These are phyloP conservation scores for Archips crataeganus DNA, from an alignment of 2,888 invertebrate genomes.

Conservation along the genomic window DNA sequence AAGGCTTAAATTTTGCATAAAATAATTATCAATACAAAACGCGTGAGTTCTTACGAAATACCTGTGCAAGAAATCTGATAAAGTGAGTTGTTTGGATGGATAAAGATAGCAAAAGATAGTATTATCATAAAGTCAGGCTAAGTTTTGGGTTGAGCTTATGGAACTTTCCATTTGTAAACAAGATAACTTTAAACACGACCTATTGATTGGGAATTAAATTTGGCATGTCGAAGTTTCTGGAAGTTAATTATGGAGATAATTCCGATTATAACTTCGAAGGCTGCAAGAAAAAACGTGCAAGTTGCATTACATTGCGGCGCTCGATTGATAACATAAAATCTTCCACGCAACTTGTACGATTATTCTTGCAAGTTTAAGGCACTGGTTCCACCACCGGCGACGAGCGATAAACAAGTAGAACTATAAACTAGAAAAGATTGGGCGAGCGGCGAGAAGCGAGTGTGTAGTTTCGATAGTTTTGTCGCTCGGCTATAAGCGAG, in stretches of 20 bases:
- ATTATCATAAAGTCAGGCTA: background rate
- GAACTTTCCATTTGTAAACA: constrained; percentile 10
- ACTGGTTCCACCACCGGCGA: too few species aligned
- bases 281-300: too few species aligned
- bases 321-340: too few species aligned
- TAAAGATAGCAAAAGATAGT: background rate
- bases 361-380: too few species aligned
- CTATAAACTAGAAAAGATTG: too few species aligned
- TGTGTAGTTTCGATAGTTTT: too few species aligned
- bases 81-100: background rate
- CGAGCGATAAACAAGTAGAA: too few species aligned
- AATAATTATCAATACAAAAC: background rate
- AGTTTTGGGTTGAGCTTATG: constrained; percentile 9
- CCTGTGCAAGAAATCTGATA: background rate
- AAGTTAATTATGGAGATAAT: background rate
- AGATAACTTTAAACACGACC: background rate
- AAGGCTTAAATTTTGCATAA: background rate
- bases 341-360: too few species aligned
- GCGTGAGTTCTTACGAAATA: background rate
- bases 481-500: too few species aligned
- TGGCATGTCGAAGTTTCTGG: background rate
- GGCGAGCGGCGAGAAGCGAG: too few species aligned
- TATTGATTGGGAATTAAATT: background rate
- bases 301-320: too few species aligned
- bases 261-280: background rate